Conservation (phyloP, 2,113 vertebrate species). For the Emydura subglobosa region DNA sequence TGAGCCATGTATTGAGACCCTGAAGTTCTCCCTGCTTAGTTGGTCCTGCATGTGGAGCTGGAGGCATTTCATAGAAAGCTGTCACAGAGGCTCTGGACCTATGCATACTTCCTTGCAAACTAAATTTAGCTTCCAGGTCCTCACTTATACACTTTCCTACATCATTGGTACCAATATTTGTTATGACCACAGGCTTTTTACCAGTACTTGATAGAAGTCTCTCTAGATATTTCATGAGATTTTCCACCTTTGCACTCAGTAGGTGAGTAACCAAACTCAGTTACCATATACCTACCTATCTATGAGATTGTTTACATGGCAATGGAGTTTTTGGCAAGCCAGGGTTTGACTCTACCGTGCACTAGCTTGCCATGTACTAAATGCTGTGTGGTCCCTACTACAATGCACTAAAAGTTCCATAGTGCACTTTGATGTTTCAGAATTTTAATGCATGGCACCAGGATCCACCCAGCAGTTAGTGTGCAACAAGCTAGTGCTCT, state of each 20-base stretch:
- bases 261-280: background rate
- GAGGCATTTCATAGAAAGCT: background rate
- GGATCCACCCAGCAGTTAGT: background rate
- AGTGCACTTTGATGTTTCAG: background rate
- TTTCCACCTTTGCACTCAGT: background rate
- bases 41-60: background rate
- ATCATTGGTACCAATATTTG: background rate
- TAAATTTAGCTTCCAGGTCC: background rate
- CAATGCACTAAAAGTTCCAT: background rate
- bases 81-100: background rate
- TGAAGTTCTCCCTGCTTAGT: constrained; percentile 24
- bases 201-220: background rate
- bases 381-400: background rate
- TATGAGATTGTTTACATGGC: background rate
- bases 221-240: background rate
- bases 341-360: background rate
- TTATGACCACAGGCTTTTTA: background rate
- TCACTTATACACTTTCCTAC: background rate
- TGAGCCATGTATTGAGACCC: background rate
- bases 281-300: background rate
- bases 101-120: background rate
- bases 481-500: background rate
- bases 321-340: background rate
- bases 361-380: background rate
- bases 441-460: background rate